Base-by-base conservation (phyloP, 2,888 invertebrate genomes). In the Spisula solida region DNA sequence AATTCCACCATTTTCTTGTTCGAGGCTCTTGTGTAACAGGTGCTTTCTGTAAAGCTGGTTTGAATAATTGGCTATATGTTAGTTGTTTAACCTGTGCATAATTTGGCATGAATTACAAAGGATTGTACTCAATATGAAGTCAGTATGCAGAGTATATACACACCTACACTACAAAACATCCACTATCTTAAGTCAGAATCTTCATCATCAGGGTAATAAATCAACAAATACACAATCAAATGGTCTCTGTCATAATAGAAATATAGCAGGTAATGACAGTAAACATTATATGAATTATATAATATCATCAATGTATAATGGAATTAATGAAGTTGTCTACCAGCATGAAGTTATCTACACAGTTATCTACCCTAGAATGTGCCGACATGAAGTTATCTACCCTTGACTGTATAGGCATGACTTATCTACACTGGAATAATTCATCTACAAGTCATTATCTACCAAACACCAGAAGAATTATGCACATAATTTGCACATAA, bases 51-150 rank as follows among this genome's bases (percentile, higher is more conserved):
- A 34, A 34, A 75, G 16, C 75, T 75, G 18, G 75, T 75, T 75
- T 34, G 18, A 83, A 51, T 82, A 82, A 70, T 83, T 83, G 75
- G 75, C 31, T 25, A 48, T 83, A 48, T 66, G 60, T 34, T 31
- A 25, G 56, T 60, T 60, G 56, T 56, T 41, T 81, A 51, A 81
- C 81, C 81, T 81, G 34, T 56, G 55, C 81, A 81, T 56, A 81
- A n/a, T 82, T 82, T 82, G 82, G 66, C 66, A 66, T 4, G 14
- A 41, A 25, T 66, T 31, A 56, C 66, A 82, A 75, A 75, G 75
- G 75, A 75, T 31, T 31, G 12, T 31, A 75, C 34, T 31, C 75
- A 75, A 75, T 31, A 34, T 34, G 75, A 34, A 66, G 60, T 66
- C 34, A 31, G 31, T 75, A 31, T 31, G 75, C 25, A 34, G 60